These are phyloP conservation scores for Cephalopholis sonnerati DNA, from an alignment of 2,113 vertebrate species.

Conservation along the genomic window DNA sequence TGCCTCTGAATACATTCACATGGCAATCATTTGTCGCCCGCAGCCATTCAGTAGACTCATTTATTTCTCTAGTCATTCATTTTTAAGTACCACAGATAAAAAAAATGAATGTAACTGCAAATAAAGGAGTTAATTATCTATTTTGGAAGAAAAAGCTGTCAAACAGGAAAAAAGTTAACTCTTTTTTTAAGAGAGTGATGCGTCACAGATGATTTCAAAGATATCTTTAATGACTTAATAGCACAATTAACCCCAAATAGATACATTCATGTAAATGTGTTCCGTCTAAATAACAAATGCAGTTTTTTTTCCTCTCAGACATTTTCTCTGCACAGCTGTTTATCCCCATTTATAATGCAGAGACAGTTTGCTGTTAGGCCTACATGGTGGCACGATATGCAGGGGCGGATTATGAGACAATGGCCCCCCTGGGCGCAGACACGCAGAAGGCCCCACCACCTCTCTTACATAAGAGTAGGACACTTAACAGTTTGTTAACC, in stretches of 20 bases:
- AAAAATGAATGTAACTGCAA: constrained; percentile 40
- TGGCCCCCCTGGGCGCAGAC: too few relatives aligned
- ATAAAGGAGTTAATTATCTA: constrained; percentile 40
- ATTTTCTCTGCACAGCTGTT: neutral
- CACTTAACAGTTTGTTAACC: too few relatives aligned
- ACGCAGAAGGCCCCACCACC: too few relatives aligned
- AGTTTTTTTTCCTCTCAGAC: neutral
- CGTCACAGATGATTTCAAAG: constrained; percentile 9
- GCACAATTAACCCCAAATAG: neutral
- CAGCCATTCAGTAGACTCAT: constrained; percentile 56
- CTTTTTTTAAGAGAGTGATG: constrained; percentile 15
- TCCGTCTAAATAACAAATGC: neutral
- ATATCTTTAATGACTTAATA: neutral
- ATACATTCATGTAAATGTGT: neutral
- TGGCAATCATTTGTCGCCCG: constrained; percentile 52
- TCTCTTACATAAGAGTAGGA: too few relatives aligned
- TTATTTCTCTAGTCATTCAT: constrained; percentile 55
- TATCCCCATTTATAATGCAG: too few relatives aligned
- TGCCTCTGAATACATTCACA: constrained; percentile 49
- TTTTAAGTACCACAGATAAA: constrained; percentile 50
- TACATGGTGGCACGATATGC: too few relatives aligned
- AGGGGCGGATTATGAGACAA: too few relatives aligned
- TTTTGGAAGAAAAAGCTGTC: constrained; percentile 8
- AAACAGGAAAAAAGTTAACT: neutral
- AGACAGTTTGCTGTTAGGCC: too few relatives aligned